These are phyloP conservation scores for Sarcoramphus papa DNA, from an alignment of 2,797 vertebrate genomes.

Conservation along the genomic window DNA sequence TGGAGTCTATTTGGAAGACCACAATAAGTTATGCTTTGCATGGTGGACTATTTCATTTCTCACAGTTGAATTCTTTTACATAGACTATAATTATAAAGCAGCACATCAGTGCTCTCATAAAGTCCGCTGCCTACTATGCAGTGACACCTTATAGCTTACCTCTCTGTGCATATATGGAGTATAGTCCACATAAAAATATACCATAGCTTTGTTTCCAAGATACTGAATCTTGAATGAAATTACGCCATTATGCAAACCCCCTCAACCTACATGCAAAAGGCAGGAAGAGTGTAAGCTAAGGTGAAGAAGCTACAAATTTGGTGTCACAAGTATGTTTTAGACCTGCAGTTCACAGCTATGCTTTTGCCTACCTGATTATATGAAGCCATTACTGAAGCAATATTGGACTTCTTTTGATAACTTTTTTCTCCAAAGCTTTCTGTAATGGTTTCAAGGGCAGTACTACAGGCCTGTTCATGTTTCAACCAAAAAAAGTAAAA, in stretches of 20 bases:
- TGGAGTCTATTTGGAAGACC: background rate
- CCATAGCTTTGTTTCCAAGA: background rate
- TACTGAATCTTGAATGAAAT: background rate
- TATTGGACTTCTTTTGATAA: background rate
- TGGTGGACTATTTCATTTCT: background rate
- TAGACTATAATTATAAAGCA: background rate
- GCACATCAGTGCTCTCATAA: background rate
- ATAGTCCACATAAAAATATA: background rate
- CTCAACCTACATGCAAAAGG: background rate
- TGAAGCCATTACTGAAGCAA: background rate
- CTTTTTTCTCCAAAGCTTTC: background rate
- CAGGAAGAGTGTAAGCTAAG: background rate
- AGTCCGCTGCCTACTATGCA: background rate
- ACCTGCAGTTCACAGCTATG: background rate
- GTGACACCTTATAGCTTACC: background rate
- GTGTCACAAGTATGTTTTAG: background rate
- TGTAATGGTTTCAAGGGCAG: background rate
- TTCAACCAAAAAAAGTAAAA: conserved; percentile 24
- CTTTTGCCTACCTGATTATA: background rate
- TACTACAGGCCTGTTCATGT: background rate
- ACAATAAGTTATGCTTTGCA: background rate
- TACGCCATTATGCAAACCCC: background rate
- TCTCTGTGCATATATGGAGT: background rate
- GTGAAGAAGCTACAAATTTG: background rate
- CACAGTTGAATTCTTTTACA: background rate